These are phyloP conservation scores for Acrocephalus arundinaceus DNA, from an alignment of 2,113 vertebrate species.

Conservation along the genomic window DNA sequence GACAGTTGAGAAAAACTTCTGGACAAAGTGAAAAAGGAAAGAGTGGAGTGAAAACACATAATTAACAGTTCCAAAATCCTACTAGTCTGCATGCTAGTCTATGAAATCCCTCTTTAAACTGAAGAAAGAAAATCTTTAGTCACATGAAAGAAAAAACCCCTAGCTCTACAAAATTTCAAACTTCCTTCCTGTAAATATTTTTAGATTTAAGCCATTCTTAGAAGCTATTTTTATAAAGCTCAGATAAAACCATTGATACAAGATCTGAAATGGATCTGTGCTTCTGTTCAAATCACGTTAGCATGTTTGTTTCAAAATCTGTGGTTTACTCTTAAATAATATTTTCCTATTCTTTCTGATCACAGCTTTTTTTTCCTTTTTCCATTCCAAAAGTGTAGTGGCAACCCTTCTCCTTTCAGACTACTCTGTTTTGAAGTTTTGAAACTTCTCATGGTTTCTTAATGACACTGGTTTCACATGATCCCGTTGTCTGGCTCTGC, in stretches of 20 bases:
- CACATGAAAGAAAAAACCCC: not conserved
- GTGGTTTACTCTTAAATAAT: not conserved
- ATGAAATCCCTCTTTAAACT: not conserved
- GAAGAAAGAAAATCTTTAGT: not conserved
- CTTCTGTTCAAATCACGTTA: not conserved
- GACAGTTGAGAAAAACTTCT: not conserved
- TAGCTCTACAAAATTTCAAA: not conserved
- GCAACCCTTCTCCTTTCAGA: not conserved
- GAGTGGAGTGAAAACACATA: not conserved
- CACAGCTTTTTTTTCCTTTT: not conserved
- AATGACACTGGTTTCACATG: not conserved
- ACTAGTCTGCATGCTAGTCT: not conserved
- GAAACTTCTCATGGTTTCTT: not conserved
- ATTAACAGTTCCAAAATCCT: not conserved
- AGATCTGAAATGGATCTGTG: not conserved
- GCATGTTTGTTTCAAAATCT: not conserved
- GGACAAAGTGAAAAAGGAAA: not conserved
- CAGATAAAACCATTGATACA: not conserved
- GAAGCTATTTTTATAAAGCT: not conserved
- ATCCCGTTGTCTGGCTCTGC: not conserved
- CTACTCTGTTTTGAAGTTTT: not conserved
- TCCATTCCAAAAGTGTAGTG: not conserved
- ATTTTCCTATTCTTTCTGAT: not conserved
- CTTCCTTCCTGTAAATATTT: not conserved
- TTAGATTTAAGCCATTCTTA: not conserved